phyloP scores from a whole-genome alignment of 2,113 vertebrate genomes.

The Ceratotherium simum region DNA sequence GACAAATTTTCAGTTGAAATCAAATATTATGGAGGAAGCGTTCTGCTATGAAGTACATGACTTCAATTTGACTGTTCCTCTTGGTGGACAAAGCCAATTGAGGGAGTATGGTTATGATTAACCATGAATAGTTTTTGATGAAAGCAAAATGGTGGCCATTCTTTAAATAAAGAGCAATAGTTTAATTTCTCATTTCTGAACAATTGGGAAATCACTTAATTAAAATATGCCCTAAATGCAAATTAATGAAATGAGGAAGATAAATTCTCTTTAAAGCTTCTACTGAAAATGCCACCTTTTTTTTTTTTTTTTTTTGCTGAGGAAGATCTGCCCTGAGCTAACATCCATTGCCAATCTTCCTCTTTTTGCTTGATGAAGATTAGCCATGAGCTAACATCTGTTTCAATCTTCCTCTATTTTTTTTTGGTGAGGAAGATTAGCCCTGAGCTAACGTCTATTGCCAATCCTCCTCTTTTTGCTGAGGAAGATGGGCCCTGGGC shows the following conservation, averaged over 20 bases:
- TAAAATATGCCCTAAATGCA: background rate
- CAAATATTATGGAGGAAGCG: background rate
- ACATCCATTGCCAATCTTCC: too few relatives aligned
- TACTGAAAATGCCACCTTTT: background rate
- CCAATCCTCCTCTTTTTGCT: too few relatives aligned
- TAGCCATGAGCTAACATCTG: too few relatives aligned
- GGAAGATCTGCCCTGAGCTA: too few relatives aligned
- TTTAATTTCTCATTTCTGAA: constrained; percentile 8
- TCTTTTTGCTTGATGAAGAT: too few relatives aligned
- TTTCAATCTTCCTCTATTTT: too few relatives aligned
- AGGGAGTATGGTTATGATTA: background rate
- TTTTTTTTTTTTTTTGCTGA: too few relatives aligned
- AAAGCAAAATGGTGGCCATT: background rate
- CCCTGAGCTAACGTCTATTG: too few relatives aligned
- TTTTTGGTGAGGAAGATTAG: too few relatives aligned
- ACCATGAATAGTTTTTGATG: background rate
- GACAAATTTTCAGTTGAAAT: constrained; percentile 3
- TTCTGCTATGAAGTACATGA: background rate
- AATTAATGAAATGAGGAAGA: background rate
- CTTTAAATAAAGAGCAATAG: background rate
- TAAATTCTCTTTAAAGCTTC: background rate
- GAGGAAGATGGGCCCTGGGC: too few relatives aligned
- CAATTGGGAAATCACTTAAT: background rate
- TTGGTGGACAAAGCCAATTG: background rate
- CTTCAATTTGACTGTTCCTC: background rate